Evolutionary conservation across 2,888 invertebrate species (phyloP).

Genomic region (Polymixis lichenea): DNA sequence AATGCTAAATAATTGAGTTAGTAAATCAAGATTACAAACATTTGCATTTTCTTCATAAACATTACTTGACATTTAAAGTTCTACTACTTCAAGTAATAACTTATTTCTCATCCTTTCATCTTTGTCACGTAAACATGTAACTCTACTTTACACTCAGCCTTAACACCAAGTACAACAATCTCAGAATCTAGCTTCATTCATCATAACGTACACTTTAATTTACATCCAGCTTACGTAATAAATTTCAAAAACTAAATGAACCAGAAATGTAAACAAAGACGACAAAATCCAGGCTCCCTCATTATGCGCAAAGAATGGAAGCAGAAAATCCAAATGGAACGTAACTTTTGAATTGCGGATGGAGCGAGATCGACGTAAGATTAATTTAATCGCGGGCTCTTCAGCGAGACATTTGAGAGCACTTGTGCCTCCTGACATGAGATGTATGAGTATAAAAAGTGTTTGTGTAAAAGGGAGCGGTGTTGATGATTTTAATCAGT

Average conservation of each 20-base stretch:
- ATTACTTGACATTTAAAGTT: not conserved
- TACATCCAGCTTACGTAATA: constrained; percentile 22
- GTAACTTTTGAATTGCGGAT: constrained; percentile 59
- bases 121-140: not conserved
- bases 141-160: not conserved
- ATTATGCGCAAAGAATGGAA: constrained; percentile 61
- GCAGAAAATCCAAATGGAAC: constrained; percentile 60
- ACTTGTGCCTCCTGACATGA: constrained; percentile 57
- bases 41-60: not conserved
- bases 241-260: constrained; percentile 51
- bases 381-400: constrained; percentile 64
- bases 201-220: constrained; percentile 36
- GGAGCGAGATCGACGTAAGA: constrained; percentile 63
- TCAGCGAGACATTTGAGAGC: constrained; percentile 52
- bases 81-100: not conserved
- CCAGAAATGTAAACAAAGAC: constrained; percentile 58
- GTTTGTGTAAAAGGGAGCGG: constrained; percentile 54
- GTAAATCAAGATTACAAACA: not conserved
- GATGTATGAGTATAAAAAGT: constrained; percentile 63
- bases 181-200: constrained; percentile 28
- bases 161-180: constrained; percentile 19
- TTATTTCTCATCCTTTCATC: not conserved
- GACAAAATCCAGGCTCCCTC: constrained; percentile 51
- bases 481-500: constrained; percentile 64
- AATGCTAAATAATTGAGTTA: not conserved